These are phyloP conservation scores for Campylomormyrus tamandua DNA, from an alignment of 2,113 vertebrate genomes.

Conservation along the genomic window DNA sequence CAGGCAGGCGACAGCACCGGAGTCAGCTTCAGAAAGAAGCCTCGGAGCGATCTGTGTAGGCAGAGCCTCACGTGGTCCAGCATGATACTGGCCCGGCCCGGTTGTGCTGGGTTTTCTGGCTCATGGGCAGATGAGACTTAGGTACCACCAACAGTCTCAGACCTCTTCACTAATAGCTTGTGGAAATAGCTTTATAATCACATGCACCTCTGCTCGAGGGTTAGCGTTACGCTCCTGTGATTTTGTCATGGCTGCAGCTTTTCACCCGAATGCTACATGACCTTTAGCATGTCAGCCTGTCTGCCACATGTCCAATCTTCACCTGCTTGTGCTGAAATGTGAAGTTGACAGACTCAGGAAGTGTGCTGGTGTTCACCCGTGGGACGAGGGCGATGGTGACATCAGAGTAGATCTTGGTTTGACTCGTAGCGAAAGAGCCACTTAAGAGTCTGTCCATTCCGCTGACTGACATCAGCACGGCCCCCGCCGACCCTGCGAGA, in stretches of 20 bases:
- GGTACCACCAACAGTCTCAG: not conserved
- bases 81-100: not conserved
- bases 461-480: slow-evolving; percentile 37
- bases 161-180: not conserved
- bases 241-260: not conserved
- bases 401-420: slow-evolving; percentile 46
- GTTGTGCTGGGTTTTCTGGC: not conserved
- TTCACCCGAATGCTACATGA: not conserved
- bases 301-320: not conserved
- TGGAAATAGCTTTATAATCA: not conserved
- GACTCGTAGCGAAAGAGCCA: slow-evolving; percentile 40
- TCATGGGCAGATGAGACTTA: too few relatives aligned
- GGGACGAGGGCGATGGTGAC: slow-evolving; percentile 44
- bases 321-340: slow-evolving; percentile 49
- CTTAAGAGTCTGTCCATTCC: slow-evolving; percentile 50
- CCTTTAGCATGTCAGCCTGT: not conserved
- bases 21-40: not conserved
- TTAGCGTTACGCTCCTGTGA: not conserved
- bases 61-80: not conserved
- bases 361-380: slow-evolving; percentile 37
- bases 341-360: slow-evolving; percentile 52
- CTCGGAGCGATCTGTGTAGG: not conserved
- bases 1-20: not conserved
- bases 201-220: not conserved
- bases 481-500: slow-evolving; percentile 42